Evolutionary conservation across 1,140 invertebrate species (phyloP).

Genomic region (Bursaphelenchus mucronatus): DNA sequence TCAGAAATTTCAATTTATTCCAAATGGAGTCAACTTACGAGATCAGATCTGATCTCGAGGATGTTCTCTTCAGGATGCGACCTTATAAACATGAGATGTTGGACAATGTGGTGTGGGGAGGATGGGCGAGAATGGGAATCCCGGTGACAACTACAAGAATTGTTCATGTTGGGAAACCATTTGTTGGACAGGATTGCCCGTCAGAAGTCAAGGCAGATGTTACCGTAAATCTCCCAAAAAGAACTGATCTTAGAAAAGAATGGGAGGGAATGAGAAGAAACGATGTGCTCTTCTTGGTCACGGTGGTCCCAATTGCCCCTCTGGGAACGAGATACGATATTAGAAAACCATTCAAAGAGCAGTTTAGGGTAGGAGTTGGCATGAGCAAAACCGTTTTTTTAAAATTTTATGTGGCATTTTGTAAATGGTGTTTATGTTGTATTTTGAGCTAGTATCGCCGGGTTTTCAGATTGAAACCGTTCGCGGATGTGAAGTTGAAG

Average conservation of each 20-base stretch:
- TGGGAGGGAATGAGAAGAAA: slow-evolving; percentile 94
- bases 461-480: slow-evolving; percentile 75
- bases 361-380: slow-evolving; percentile 66
- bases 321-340: slow-evolving; percentile 68
- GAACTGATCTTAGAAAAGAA: slow-evolving; percentile 84
- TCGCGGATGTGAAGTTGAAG: slow-evolving; percentile 95
- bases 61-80: slow-evolving; percentile 83
- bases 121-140: slow-evolving; percentile 97
- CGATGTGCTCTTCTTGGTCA: slow-evolving; percentile 93
- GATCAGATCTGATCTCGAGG: slow-evolving; percentile 83
- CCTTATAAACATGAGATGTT: slow-evolving; percentile 75
- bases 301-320: slow-evolving; percentile 75
- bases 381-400: too few relatives aligned
- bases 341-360: slow-evolving; percentile 74
- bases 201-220: slow-evolving; percentile 89
- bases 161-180: slow-evolving; percentile 69
- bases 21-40: slow-evolving; percentile 85
- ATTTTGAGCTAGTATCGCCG: too few relatives aligned
- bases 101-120: slow-evolving; percentile 83
- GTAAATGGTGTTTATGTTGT: too few relatives aligned
- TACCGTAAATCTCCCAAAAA: slow-evolving; percentile 80
- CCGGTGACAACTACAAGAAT: slow-evolving; percentile 85
- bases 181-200: slow-evolving; percentile 77
- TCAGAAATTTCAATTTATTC: slow-evolving; percentile 96
- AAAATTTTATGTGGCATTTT: too few relatives aligned